Evolutionary conservation across 2,113 vertebrate genomes (phyloP).

Genomic region (Petromus typicus): DNA sequence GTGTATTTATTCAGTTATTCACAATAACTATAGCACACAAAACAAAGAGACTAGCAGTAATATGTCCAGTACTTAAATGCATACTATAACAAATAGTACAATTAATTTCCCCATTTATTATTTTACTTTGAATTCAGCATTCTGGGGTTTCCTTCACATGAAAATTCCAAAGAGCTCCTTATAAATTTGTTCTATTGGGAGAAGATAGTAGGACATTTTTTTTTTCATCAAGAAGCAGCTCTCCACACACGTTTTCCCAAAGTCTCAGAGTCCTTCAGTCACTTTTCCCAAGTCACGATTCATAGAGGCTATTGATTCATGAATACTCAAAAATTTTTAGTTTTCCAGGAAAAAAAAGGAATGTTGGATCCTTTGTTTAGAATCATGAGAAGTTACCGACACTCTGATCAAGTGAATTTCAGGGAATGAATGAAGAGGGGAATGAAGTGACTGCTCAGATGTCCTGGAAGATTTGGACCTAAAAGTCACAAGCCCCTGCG

Average conservation of each 20-base stretch:
- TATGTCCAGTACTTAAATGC: not conserved
- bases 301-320: not conserved
- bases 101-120: not conserved
- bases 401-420: not conserved
- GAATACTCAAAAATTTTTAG: not conserved
- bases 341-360: not conserved
- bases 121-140: slow-evolving; percentile 29
- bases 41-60: not conserved
- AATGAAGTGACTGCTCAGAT: not conserved
- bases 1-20: not conserved
- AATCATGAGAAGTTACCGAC: not conserved
- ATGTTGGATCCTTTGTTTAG: not conserved
- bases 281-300: not conserved
- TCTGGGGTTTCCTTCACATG: not conserved
- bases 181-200: not conserved
- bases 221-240: not conserved
- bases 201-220: slow-evolving; percentile 8
- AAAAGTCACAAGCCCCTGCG: not conserved
- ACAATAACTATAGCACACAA: not conserved
- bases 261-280: not conserved
- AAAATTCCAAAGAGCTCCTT: not conserved
- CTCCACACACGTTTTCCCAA: not conserved
- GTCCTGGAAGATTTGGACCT: not conserved
- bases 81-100: not conserved
- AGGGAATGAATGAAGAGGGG: not conserved